A percentile compares a stretch with the other conserved stretches of the same genome.
phyloP scores from a whole-genome alignment of 2,113 vertebrate genomes.

The Cygnus atratus region DNA sequence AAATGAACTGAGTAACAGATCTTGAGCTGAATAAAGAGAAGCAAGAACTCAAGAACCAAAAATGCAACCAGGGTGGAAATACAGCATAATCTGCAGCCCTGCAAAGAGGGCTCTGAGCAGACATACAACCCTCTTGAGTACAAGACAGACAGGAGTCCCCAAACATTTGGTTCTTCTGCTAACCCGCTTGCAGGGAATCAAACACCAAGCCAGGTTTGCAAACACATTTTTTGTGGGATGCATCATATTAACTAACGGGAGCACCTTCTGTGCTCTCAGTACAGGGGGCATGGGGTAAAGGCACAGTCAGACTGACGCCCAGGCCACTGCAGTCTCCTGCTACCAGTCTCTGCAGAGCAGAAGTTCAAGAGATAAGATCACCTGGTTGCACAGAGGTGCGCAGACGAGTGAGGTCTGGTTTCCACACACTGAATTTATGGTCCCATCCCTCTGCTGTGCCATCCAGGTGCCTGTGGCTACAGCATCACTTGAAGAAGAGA shows the following conservation, averaged over 20 bases:
- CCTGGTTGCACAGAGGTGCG: rapidly evolving
- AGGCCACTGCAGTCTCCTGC: not conserved
- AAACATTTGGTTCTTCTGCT: not conserved
- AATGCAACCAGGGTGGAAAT: not conserved
- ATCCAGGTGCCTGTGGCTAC: not conserved
- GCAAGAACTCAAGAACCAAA: slow-evolving; percentile 30
- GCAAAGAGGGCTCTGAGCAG: not conserved
- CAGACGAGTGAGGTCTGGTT: rapidly evolving
- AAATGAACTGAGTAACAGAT: slow-evolving; percentile 66
- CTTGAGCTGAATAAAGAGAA: slow-evolving; percentile 51
- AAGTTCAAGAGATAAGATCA: not conserved
- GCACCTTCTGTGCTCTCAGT: not conserved
- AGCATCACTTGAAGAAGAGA: not conserved
- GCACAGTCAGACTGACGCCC: not conserved
- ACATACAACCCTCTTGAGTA: rapidly evolving
- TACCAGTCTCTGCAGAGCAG: not conserved
- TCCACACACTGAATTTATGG: not conserved
- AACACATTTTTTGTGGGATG: not conserved
- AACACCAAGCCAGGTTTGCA: not conserved
- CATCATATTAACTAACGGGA: not conserved
- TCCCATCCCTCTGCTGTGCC: not conserved
- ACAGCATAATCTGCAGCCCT: not conserved
- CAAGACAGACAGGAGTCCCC: not conserved
- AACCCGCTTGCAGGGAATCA: not conserved
- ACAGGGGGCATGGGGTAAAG: rapidly evolving